Evolutionary conservation across 2,113 vertebrate genomes (phyloP), one percentile per base, ranked within the genome.

Genomic region (Phycodurus eques): DNA sequence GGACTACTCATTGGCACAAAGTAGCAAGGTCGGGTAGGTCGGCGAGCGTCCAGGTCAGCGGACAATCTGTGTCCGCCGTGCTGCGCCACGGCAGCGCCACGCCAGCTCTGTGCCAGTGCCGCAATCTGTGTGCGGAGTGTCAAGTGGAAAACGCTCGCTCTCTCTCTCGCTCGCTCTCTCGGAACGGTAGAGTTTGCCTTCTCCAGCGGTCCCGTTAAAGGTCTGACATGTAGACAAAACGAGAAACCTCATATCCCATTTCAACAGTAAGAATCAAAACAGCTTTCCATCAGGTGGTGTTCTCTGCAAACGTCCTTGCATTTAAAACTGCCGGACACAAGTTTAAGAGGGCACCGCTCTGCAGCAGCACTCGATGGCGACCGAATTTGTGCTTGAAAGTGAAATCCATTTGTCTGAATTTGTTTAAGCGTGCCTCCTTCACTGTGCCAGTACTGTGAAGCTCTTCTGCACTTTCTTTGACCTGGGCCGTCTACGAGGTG

Each of bases 91-190:
- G 33, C 79, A 56, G 17, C 65, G 35, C 78, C 67, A n/a, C 53
- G 20, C 49, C 49, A 51, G 15, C 47, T 4, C 47, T 7, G 70
- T 81, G 83, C 87, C 87, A 85, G 74, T 71, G 71, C 46, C 72
- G 83, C 82, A 85, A 80, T 90, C 87, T 90, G 88, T 79, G 81
- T 81, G 81, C 79, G 73, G 82, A 71, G 74, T 84, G 82, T 89
- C 88, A 82, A 90, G 77, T 78, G 77, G 83, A 83, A 81, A 86
- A 84, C 83, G 82, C 60, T 71, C 72, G 35, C 67, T 67, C 61
- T 15, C 67, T 85, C 81, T 81, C 67, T 68, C 62, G 11, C 69
- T 85, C 81, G 80, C 82, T 81, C 79, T 56, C 68, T 70, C 44
- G 75, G 67, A 59, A 44, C 13, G 33, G 27, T 46, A 15, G 60